phyloP scores from a whole-genome alignment of 1,140 invertebrate genomes.

The Solenopsis fugax region DNA sequence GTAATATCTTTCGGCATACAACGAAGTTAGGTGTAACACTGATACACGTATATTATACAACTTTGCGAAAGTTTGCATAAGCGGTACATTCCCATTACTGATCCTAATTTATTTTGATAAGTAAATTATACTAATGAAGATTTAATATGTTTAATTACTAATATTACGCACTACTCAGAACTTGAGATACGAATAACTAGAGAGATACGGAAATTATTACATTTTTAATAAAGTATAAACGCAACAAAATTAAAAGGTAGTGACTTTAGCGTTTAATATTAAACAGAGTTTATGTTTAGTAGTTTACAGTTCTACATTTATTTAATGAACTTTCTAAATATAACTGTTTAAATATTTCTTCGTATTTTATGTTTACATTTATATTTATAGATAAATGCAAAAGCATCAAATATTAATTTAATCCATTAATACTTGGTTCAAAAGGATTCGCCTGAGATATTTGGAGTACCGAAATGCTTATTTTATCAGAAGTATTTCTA shows the following conservation, averaged over 20 bases:
- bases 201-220: neutral
- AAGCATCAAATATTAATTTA: slow-evolving; percentile 19
- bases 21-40: slow-evolving; percentile 22
- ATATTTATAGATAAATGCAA: neutral
- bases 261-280: neutral
- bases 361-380: neutral
- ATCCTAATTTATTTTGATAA: neutral
- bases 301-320: neutral
- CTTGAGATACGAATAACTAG: neutral
- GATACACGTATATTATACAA: neutral
- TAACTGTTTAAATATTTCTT: neutral
- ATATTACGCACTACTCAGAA: neutral
- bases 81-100: neutral
- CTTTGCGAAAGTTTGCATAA: neutral
- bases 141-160: neutral
- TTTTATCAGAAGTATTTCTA: neutral
- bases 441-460: neutral
- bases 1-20: slow-evolving; percentile 50
- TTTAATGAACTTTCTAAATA: neutral
- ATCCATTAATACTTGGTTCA: neutral
- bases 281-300: neutral
- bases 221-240: neutral
- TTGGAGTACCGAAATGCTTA: neutral
- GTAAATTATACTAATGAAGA: neutral
- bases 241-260: neutral